Conservation (phyloP, 1,140 invertebrate species). For the Dolichoris vasculosae region DNA sequence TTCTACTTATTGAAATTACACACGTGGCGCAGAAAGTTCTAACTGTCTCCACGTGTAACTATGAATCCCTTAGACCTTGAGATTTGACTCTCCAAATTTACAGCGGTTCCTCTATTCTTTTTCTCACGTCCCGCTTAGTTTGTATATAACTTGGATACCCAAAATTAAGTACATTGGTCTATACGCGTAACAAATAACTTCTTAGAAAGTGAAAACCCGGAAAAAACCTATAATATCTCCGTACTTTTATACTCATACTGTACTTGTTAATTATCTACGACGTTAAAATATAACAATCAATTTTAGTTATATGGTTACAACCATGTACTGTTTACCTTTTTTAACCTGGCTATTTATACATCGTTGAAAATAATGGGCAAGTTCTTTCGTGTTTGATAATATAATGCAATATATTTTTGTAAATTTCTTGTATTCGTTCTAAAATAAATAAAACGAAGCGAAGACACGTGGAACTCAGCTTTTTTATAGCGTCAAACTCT, state of each 20-base stretch:
- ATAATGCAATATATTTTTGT: too few species aligned
- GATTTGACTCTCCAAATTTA: constrained; percentile 18
- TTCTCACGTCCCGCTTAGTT: constrained; percentile 35
- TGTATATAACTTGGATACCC: not conserved
- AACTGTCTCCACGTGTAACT: not conserved
- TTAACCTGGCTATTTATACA: not conserved
- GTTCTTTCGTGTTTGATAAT: too few species aligned
- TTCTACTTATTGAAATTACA: not conserved
- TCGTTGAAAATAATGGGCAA: not conserved
- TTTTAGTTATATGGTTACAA: not conserved
- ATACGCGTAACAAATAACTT: not conserved
- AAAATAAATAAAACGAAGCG: too few species aligned
- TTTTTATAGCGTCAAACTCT: too few species aligned
- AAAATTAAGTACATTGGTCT: not conserved
- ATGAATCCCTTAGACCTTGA: not conserved
- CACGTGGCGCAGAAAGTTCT: not conserved
- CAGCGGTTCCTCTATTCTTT: not conserved
- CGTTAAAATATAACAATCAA: not conserved
- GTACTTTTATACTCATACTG: not conserved
- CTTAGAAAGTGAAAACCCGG: constrained; percentile 33
- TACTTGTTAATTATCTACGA: not conserved
- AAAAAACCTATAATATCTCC: not conserved
- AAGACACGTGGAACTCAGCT: too few species aligned
- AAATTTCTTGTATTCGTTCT: too few species aligned
- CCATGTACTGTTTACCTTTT: not conserved